Conservation (phyloP, 2,113 vertebrate species). For the Thomomys bottae region DNA sequence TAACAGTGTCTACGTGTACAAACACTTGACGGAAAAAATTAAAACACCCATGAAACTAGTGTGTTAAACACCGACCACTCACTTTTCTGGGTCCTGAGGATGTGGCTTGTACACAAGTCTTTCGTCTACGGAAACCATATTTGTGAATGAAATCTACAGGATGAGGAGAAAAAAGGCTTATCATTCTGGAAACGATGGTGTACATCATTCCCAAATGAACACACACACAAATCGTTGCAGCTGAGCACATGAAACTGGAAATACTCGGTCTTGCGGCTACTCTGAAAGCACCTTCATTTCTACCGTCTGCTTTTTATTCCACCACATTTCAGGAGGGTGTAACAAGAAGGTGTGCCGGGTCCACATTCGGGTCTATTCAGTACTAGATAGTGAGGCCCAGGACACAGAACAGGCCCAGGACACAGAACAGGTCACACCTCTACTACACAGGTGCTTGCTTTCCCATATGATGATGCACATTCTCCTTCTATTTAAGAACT, state of each 20-base stretch:
- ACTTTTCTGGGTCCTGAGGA: conserved; percentile 94
- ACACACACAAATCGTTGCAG: neutral
- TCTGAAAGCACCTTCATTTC: neutral
- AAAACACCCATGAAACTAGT: neutral
- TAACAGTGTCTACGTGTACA: neutral
- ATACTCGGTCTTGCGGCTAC: neutral
- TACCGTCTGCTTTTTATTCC: too few relatives aligned
- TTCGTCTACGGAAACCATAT: conserved; percentile 97
- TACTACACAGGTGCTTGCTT: neutral
- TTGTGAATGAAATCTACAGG: conserved; percentile 95
- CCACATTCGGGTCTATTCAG: neutral
- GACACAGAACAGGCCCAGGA: too few relatives aligned
- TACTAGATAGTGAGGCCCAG: too few relatives aligned
- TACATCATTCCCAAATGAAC: conserved; percentile 29
- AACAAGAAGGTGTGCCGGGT: too few relatives aligned
- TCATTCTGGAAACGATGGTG: too few relatives aligned
- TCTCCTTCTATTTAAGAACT: neutral
- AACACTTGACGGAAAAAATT: neutral
- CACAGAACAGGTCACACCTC: too few relatives aligned
- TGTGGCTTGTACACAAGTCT: conserved; percentile 96
- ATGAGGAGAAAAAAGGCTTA: neutral
- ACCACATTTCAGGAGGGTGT: neutral
- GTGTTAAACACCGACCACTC: conserved; percentile 68
- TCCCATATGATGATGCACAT: rapidly evolving
- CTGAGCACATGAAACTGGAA: conserved; percentile 3